These are phyloP conservation scores for Calonectris borealis DNA, from an alignment of 2,113 vertebrate species.

Conservation along the genomic window DNA sequence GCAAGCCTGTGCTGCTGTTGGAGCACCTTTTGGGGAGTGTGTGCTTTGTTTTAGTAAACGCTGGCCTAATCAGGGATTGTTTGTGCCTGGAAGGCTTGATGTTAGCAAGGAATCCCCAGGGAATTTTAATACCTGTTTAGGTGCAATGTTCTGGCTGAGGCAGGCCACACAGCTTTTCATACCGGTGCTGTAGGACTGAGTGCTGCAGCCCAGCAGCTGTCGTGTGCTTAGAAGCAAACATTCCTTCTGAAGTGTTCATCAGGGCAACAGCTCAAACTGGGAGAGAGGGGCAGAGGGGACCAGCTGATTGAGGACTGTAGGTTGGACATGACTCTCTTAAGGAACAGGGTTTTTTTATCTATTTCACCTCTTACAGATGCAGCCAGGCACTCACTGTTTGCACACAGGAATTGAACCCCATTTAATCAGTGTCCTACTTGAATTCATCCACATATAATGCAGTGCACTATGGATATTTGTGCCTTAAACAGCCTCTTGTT, in stretches of 20 bases:
- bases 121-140: neutral
- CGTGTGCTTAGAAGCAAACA: neutral
- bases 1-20: neutral
- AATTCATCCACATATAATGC: neutral
- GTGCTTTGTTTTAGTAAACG: neutral
- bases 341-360: neutral
- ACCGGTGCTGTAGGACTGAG: neutral
- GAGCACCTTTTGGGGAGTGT: neutral
- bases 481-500: slow-evolving; percentile 2
- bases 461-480: neutral
- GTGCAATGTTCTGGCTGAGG: neutral
- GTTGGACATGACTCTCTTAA: neutral
- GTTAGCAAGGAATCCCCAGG: neutral
- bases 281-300: neutral
- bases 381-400: neutral
- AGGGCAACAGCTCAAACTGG: neutral
- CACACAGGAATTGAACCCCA: neutral
- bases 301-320: neutral
- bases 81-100: neutral
- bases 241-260: neutral
- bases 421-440: neutral
- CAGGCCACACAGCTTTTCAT: neutral
- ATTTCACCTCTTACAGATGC: neutral
- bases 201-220: neutral
- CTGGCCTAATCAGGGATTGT: neutral